Evolutionary conservation across 2,797 vertebrate species (phyloP).

Genomic region (Erethizon dorsatum): DNA sequence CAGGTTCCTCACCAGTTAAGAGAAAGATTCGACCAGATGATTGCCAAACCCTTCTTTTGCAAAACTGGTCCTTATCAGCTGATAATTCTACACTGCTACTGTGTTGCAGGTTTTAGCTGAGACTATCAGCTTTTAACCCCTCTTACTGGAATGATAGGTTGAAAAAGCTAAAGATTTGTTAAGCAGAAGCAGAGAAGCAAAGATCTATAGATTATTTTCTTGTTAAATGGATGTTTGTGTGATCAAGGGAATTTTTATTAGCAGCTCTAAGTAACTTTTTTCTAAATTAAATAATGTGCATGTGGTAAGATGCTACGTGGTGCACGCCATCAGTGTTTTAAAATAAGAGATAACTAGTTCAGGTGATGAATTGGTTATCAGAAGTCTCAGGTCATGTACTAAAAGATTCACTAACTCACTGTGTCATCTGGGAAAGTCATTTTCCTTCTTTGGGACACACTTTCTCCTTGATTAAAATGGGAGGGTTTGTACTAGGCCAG

Average conservation of each 20-base stretch:
- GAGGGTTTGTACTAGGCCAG: neutral
- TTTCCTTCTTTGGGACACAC: neutral
- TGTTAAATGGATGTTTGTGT: slow-evolving; percentile 44
- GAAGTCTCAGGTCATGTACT: neutral
- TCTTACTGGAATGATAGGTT: neutral
- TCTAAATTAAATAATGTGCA: neutral
- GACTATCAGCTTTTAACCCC: neutral
- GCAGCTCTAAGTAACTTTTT: neutral
- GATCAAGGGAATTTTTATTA: neutral
- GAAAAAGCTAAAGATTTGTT: neutral
- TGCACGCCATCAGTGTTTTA: neutral
- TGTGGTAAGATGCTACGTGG: neutral
- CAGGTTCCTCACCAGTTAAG: neutral
- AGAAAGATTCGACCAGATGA: neutral
- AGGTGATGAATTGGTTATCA: neutral
- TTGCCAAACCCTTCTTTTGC: neutral
- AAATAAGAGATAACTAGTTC: slow-evolving; percentile 9
- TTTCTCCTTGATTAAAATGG: slow-evolving; percentile 2
- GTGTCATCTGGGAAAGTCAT: neutral
- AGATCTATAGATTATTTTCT: slow-evolving; percentile 44
- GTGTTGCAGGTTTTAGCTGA: neutral
- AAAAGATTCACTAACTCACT: neutral
- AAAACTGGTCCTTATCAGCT: slow-evolving; percentile 5
- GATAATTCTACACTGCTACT: neutral
- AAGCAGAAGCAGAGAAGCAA: slow-evolving; percentile 19